phyloP scores from a whole-genome alignment of 2,797 vertebrate species.

The Epinephelus coioides region DNA sequence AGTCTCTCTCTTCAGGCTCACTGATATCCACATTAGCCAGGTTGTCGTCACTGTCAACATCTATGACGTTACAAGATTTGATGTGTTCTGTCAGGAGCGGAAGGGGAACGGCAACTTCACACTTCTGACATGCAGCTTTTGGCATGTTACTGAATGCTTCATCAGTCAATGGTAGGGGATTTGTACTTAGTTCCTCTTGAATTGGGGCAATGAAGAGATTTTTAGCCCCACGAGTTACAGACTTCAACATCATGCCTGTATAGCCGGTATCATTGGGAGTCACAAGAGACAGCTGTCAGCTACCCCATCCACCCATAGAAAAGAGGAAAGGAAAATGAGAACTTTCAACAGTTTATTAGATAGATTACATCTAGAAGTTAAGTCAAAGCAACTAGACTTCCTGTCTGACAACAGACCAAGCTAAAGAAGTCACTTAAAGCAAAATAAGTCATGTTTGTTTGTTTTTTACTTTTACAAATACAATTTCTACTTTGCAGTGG shows the following conservation, averaged over 20 bases:
- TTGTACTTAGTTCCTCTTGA: slow-evolving; percentile 29
- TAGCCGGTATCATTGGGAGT: slow-evolving; percentile 1
- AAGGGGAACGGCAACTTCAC: slow-evolving; percentile 18
- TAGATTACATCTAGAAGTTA: slow-evolving; percentile 1
- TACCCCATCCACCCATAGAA: slow-evolving; percentile 1
- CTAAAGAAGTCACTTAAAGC: neutral
- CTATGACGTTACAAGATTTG: slow-evolving; percentile 35
- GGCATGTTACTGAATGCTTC: slow-evolving; percentile 37
- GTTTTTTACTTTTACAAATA: neutral
- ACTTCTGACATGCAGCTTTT: slow-evolving; percentile 44
- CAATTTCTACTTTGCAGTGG: neutral
- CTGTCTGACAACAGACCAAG: neutral
- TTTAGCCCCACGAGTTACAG: neutral
- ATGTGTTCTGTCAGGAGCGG: slow-evolving; percentile 34
- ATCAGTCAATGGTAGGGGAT: slow-evolving; percentile 29
- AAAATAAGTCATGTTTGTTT: neutral
- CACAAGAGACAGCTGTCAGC: neutral
- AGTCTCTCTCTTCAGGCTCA: neutral
- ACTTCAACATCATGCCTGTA: neutral
- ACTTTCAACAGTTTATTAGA: neutral
- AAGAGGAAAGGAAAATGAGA: neutral
- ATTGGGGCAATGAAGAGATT: slow-evolving; percentile 13
- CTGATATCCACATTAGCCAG: neutral
- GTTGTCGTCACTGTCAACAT: slow-evolving; percentile 21
- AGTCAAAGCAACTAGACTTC: slow-evolving; percentile 2